Percentiles rank a stretch among this genome's conserved stretches.
Conservation (phyloP, 1,140 invertebrate species). For the Euwallacea fornicatus region DNA sequence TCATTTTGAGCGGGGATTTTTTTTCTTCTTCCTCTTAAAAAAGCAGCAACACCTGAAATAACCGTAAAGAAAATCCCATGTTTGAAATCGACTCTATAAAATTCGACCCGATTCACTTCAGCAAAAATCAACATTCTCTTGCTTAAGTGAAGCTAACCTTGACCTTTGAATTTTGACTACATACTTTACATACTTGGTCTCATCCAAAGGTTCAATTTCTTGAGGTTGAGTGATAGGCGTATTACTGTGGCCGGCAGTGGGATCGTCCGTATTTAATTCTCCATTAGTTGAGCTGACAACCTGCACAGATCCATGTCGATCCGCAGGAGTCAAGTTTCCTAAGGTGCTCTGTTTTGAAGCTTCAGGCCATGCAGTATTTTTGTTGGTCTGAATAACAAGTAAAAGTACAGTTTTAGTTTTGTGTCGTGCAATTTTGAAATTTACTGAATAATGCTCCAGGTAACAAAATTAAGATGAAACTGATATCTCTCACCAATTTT, state of each 20-base stretch:
- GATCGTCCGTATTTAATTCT: conserved; percentile 92
- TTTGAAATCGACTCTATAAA: neutral
- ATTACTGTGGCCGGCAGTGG: conserved; percentile 93
- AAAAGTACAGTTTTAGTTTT: neutral
- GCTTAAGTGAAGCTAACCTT: no score
- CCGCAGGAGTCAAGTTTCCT: conserved; percentile 84
- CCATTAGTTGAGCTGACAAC: conserved; percentile 97
- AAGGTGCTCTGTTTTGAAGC: conserved; percentile 62
- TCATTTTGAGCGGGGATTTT: conserved; percentile 81
- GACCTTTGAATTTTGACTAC: conserved; percentile 1
- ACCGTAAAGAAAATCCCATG: neutral
- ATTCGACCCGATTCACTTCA: no score
- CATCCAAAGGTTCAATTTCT: conserved; percentile 90
- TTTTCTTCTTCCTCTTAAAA: conserved; percentile 97
- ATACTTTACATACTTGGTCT: conserved; percentile 80
- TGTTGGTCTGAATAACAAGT: conserved; percentile 43
- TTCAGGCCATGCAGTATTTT: conserved; percentile 57
- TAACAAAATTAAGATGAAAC: neutral
- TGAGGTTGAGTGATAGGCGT: conserved; percentile 91
- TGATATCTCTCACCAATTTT: neutral
- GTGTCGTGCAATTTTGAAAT: neutral
- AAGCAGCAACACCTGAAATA: conserved; percentile 89
- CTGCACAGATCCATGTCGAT: conserved; percentile 84
- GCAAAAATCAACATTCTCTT: no score
- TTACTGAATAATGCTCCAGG: neutral